A percentile compares a stretch with the other conserved stretches of the same genome.
Evolutionary conservation across 2,888 invertebrate genomes (phyloP).

Genomic region (Dastarcus helophoroides): DNA sequence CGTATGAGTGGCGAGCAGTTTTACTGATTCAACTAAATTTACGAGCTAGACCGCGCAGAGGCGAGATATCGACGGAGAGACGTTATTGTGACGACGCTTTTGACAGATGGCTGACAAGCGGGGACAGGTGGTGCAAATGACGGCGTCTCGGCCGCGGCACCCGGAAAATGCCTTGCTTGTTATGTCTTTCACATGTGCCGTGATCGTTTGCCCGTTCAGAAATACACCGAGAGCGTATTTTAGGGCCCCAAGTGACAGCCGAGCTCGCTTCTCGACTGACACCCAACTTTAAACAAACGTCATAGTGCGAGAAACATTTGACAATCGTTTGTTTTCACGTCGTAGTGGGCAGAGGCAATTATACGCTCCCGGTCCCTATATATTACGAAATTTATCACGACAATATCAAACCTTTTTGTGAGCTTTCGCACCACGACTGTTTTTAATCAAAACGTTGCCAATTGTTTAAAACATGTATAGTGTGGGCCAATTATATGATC

Average conservation of each 20-base stretch:
- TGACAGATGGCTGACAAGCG: conserved; percentile 19
- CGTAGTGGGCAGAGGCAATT: too few species aligned
- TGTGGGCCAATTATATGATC: too few species aligned
- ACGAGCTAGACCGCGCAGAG: conserved; percentile 20
- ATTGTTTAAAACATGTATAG: too few species aligned
- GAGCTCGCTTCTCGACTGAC: conserved; percentile 5
- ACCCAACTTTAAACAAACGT: conserved; percentile 12
- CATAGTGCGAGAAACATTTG: conserved; percentile 19
- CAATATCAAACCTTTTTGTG: too few species aligned
- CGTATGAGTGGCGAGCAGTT: conserved; percentile 34
- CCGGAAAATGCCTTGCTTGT: conserved; percentile 15
- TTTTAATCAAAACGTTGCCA: too few species aligned
- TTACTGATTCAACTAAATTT: conserved; percentile 36
- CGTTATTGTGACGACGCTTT: conserved; percentile 4
- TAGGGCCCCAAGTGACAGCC: conserved; percentile 5
- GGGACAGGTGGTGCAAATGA: conserved; percentile 25
- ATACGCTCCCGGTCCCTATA: too few species aligned
- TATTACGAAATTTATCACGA: too few species aligned
- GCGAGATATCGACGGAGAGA: conserved; percentile 10
- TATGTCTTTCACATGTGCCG: conserved; percentile 15
- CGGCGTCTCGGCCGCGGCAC: conserved; percentile 23
- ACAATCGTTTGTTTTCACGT: conserved; percentile 23
- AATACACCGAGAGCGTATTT: conserved; percentile 9
- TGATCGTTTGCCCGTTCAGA: neutral
- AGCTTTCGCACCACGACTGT: too few species aligned